Evolutionary conservation across 2,888 invertebrate species (phyloP).

Genomic region (Pterostichus niger): DNA sequence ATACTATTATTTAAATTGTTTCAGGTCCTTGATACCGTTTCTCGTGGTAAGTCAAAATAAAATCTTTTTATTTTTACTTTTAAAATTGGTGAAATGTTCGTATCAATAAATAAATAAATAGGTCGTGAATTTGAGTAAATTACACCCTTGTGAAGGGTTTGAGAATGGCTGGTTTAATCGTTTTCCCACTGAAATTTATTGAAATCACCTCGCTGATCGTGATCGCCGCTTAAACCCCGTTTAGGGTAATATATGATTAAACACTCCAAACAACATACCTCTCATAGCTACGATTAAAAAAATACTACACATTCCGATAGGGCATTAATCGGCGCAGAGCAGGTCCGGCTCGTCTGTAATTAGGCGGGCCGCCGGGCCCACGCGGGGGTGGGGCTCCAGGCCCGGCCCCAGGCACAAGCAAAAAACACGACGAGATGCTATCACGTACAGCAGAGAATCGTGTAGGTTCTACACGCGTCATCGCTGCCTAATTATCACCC

Average conservation of each 20-base stretch:
- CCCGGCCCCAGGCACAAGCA: too few species aligned
- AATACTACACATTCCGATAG: conserved; percentile 47
- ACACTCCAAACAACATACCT: conserved; percentile 51
- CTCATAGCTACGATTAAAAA: conserved; percentile 49
- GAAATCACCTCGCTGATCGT: conserved; percentile 26
- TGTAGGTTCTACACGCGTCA: too few species aligned
- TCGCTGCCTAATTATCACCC: conserved; percentile 5
- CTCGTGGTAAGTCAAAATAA: too few species aligned
- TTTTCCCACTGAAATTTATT: conserved; percentile 47
- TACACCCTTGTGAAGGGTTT: conserved; percentile 1
- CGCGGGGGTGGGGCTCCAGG: background rate
- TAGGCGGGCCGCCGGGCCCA: conserved; percentile 34
- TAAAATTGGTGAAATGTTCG: too few species aligned
- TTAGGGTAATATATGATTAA: conserved; percentile 53
- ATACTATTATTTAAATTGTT: too few species aligned
- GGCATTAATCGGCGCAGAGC: conserved; percentile 39
- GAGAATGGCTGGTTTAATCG: background rate
- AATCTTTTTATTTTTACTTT: too few species aligned
- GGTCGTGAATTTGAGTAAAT: too few species aligned
- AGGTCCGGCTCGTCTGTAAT: conserved; percentile 49
- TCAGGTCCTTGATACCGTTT: too few species aligned
- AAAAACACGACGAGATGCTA: too few species aligned
- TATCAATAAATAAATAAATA: too few species aligned
- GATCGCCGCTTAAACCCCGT: conserved; percentile 33
- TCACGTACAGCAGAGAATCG: too few species aligned